A percentile compares a stretch with the other conserved stretches of the same genome.
phyloP scores from a whole-genome alignment of 2,797 vertebrate genomes.

The Neopelma chrysocephalum region DNA sequence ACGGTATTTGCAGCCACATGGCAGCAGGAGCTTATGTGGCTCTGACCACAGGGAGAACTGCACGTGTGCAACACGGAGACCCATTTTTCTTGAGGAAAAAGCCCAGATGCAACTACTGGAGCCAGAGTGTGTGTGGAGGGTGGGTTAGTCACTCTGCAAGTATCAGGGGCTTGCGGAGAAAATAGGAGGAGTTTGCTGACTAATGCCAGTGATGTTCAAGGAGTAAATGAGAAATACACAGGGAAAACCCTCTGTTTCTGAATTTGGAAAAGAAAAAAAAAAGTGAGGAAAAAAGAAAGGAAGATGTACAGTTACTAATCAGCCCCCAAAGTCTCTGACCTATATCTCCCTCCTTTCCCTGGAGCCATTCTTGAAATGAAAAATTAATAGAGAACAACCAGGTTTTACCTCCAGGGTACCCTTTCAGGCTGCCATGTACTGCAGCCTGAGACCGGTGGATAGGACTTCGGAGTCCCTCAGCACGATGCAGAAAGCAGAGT shows the following conservation, averaged over 20 bases:
- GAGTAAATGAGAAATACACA: constrained; percentile 34
- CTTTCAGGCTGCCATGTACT: not conserved
- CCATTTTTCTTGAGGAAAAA: not conserved
- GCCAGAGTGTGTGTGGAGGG: not conserved
- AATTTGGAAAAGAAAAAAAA: constrained; percentile 1
- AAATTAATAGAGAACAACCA: constrained; percentile 61
- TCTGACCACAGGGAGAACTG: not conserved
- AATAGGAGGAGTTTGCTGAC: constrained; percentile 58
- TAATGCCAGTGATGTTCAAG: not conserved
- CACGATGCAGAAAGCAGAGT: not conserved
- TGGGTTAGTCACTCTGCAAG: constrained; percentile 43
- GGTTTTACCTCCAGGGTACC: constrained; percentile 51
- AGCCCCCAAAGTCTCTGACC: constrained; percentile 52
- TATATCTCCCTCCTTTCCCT: constrained; percentile 59
- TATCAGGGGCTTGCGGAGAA: not conserved
- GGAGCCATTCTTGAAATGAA: constrained; percentile 52
- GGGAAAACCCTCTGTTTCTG: constrained; percentile 52
- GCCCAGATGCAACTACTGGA: not conserved
- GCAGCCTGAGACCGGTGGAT: not conserved
- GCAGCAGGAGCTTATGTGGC: fast-evolving
- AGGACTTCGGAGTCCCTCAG: not conserved
- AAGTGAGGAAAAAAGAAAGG: fast-evolving
- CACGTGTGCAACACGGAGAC: fast-evolving
- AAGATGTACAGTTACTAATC: not conserved
- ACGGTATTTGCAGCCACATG: fast-evolving